Evolutionary conservation across 2,888 invertebrate species (phyloP), one percentile per base, ranked within the genome.

Genomic region (Rosalia funebris): DNA sequence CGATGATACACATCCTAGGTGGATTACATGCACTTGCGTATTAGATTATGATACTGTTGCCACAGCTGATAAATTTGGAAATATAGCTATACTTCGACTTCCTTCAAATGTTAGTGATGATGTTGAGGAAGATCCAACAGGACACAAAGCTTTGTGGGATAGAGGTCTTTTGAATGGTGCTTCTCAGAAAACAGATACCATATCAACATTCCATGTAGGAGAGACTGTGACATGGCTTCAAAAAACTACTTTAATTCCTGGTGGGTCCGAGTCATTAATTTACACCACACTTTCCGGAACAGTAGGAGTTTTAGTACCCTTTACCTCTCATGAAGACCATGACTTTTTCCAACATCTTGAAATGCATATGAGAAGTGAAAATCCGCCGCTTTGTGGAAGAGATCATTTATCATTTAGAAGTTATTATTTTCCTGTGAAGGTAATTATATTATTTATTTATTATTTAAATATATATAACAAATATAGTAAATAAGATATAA

Each of bases 331-430:
- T 72, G 97, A 98, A 84, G 98, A 99, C 81, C 97, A 96, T 73
- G 99, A 99, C 79, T 98, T 99, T 81, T 99, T 99, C 84, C 98
- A 98, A 79, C 97, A 98, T 83, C 84, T 99, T 65, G 99, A 99
- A 82, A 99, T 99, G 98, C 98, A 99, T 81, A 96, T 99, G 96
- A 85, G 99, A 50, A 94, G 96, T 66, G 98, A 99, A 81, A 93
- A 97, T 82, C 88, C 96, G 0, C 98, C 99, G 0, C 83, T 99
- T 0, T 97, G 98, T 82, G 99, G 99, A 0, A 85, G 99, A 14
- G 99, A 99, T 82, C 99, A 99, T 81, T 85, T 99, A 19, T 95
- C 97, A 0, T 99, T 92, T 82, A 88, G 99, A 72, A 98, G 98
- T 61, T 97, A 96, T 77, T 98, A 98, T 82, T 98, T 94, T 79